Conservation (phyloP, 2,888 invertebrate species). For the Phasia obesa region DNA sequence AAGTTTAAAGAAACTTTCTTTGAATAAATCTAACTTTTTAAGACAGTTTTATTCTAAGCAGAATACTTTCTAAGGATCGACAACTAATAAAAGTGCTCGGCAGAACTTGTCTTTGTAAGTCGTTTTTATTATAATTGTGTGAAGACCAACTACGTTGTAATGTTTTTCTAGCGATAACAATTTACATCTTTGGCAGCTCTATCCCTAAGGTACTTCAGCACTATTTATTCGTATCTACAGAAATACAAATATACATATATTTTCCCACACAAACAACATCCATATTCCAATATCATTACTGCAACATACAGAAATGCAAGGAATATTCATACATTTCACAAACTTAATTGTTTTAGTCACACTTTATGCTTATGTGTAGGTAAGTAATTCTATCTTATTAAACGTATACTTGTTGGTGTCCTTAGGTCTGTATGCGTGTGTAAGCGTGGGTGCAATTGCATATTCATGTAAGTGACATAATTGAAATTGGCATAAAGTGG, state of each 20-base stretch:
- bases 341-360: constrained; percentile 63
- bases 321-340: constrained; percentile 40
- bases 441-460: constrained; percentile 8
- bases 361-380: constrained; percentile 1
- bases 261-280: not conserved
- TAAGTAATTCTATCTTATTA: not conserved
- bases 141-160: too few relatives aligned
- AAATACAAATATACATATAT: not conserved
- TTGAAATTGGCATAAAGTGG: constrained; percentile 71
- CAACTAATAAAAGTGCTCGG: too few relatives aligned
- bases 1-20: too few relatives aligned
- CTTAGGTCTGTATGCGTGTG: not conserved
- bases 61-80: too few relatives aligned
- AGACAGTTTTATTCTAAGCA: too few relatives aligned
- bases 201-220: not conserved
- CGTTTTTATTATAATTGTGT: too few relatives aligned
- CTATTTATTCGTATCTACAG: not conserved
- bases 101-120: too few relatives aligned
- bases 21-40: too few relatives aligned
- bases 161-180: too few relatives aligned
- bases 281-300: not conserved
- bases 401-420: constrained; percentile 19
- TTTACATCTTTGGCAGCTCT: not conserved
- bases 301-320: constrained; percentile 52
- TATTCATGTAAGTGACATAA: constrained; percentile 66